Conservation (phyloP, 2,797 vertebrate species). For the Ibycter americanus region DNA sequence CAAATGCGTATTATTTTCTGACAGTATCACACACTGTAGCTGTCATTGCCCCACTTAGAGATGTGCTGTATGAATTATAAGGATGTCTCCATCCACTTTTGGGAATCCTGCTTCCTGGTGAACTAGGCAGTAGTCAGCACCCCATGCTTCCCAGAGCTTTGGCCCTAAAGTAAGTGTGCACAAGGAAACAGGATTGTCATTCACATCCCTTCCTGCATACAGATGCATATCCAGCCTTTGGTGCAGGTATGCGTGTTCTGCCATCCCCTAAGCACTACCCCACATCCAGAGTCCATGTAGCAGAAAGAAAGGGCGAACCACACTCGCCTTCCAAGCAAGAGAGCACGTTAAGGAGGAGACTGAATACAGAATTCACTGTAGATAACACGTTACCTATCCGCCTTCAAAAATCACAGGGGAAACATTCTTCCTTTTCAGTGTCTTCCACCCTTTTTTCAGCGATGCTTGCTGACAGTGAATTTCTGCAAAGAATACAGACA, state of each 20-base stretch:
- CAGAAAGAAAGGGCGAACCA: not conserved
- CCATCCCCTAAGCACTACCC: too few relatives aligned
- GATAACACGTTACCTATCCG: not conserved
- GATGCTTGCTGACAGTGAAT: not conserved
- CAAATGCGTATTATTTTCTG: not conserved
- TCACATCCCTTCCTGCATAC: not conserved
- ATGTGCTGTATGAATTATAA: not conserved
- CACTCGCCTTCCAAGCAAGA: not conserved
- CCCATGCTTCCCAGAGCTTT: not conserved
- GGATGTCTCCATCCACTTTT: not conserved
- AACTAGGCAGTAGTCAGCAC: not conserved
- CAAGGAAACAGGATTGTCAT: not conserved
- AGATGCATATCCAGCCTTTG: not conserved
- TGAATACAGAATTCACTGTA: not conserved
- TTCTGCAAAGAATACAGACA: conserved; percentile 36
- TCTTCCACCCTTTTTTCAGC: not conserved
- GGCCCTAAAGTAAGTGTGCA: not conserved
- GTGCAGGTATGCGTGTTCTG: fast-evolving
- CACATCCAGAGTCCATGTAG: not conserved
- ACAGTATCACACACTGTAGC: not conserved
- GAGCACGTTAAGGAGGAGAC: not conserved
- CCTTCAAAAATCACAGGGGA: not conserved
- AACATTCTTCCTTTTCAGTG: not conserved
- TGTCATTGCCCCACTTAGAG: not conserved
- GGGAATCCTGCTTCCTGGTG: not conserved